Evolutionary conservation across 1,140 invertebrate species (phyloP).

Genomic region (Mylabris phalerata): DNA sequence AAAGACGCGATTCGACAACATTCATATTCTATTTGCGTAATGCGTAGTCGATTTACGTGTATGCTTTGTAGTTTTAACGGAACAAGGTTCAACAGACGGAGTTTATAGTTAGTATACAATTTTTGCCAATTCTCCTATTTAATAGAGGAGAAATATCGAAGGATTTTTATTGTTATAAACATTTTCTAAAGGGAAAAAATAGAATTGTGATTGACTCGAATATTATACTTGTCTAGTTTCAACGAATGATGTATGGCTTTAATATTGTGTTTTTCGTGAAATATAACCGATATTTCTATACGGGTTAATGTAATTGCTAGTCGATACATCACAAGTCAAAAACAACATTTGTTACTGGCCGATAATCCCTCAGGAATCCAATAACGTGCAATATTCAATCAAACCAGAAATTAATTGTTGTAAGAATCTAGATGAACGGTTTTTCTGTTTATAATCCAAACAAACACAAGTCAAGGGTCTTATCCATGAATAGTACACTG

Average conservation of each 20-base stretch:
- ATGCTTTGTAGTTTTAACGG: conserved; percentile 12
- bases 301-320: conserved; percentile 14
- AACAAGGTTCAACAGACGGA: conserved; percentile 11
- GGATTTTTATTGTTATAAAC: too few species aligned
- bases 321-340: conserved; percentile 19
- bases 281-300: conserved; percentile 19
- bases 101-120: too few species aligned
- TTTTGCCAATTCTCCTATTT: too few species aligned
- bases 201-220: conserved; percentile 6
- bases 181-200: too few species aligned
- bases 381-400: conserved; percentile 7
- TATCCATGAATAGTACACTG: conserved; percentile 10
- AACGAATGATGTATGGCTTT: conserved; percentile 8
- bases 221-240: neutral
- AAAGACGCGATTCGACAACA: conserved; percentile 6
- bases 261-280: conserved; percentile 12
- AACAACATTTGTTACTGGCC: conserved; percentile 12
- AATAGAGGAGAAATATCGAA: too few species aligned
- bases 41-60: conserved; percentile 19
- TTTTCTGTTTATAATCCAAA: too few species aligned
- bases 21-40: conserved; percentile 21
- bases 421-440: neutral
- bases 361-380: too few species aligned
- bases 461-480: too few species aligned
- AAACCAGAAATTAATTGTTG: conserved; percentile 3